These are phyloP conservation scores for Mycetomoellerius zeteki DNA, from an alignment of 1,140 invertebrate species.

Conservation along the genomic window DNA sequence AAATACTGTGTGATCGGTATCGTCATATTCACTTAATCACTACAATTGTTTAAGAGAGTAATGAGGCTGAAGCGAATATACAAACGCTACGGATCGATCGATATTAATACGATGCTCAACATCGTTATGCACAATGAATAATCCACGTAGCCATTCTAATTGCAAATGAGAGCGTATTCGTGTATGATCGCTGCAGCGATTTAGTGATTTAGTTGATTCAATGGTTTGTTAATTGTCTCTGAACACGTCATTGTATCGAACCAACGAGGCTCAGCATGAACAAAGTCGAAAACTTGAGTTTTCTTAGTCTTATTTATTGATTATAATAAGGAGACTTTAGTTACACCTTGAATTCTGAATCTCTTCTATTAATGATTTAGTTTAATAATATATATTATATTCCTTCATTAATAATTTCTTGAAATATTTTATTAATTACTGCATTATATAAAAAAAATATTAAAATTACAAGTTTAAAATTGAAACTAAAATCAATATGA, in stretches of 20 bases:
- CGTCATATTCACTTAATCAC: slow-evolving; percentile 31
- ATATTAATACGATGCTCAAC: slow-evolving; percentile 56
- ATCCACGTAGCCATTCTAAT: slow-evolving; percentile 41
- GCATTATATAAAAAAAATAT: background rate
- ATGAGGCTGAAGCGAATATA: slow-evolving; percentile 43
- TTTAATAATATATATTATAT: slow-evolving; percentile 14
- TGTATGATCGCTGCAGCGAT: slow-evolving; percentile 52
- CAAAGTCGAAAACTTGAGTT: background rate
- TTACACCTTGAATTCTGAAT: background rate
- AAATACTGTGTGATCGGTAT: slow-evolving; percentile 12
- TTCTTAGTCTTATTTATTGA: background rate
- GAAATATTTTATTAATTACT: background rate
- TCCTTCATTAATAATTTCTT: background rate
- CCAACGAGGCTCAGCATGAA: slow-evolving; percentile 5
- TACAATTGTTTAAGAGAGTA: slow-evolving; percentile 48
- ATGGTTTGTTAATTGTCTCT: slow-evolving; percentile 57
- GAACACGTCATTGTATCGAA: slow-evolving; percentile 57
- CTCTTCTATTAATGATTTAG: background rate
- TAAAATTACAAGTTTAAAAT: background rate
- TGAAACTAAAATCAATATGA: background rate
- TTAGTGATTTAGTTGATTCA: slow-evolving; percentile 49
- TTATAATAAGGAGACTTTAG: background rate
- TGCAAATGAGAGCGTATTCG: slow-evolving; percentile 56
- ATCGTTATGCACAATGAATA: slow-evolving; percentile 62
- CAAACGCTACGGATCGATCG: slow-evolving; percentile 45